Evolutionary conservation across 1,140 invertebrate genomes (phyloP).

Genomic region (Oryzaephilus surinamensis): DNA sequence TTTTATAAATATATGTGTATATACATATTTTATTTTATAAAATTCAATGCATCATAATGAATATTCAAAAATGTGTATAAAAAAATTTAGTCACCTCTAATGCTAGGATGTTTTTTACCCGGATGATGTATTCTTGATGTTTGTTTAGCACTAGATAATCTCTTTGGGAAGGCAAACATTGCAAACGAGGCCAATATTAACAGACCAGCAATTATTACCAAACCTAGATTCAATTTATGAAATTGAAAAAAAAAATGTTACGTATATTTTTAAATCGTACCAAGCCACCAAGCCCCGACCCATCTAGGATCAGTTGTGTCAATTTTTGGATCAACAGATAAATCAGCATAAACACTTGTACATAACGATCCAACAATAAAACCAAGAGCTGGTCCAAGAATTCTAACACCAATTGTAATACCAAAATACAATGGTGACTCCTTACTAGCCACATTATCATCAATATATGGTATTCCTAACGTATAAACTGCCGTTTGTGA

Average conservation of each 20-base stretch:
- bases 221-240: constrained; percentile 40
- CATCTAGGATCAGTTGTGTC: constrained; percentile 76
- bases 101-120: constrained; percentile 46
- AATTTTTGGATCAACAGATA: constrained; percentile 61
- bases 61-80: background rate
- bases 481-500: constrained; percentile 88
- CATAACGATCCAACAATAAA: constrained; percentile 86
- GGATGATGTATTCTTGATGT: constrained; percentile 34
- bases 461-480: constrained; percentile 87
- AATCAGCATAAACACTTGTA: constrained; percentile 76
- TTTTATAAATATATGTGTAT: too few species aligned
- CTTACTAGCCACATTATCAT: constrained; percentile 84
- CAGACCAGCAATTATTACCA: constrained; percentile 68
- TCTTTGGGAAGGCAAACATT: constrained; percentile 82
- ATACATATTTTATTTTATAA: too few species aligned
- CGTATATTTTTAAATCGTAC: constrained; percentile 45
- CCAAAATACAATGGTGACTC: constrained; percentile 91
- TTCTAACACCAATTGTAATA: constrained; percentile 84
- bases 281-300: constrained; percentile 89
- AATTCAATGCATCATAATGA: too few species aligned
- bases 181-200: constrained; percentile 68
- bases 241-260: too few species aligned
- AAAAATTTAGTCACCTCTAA: constrained; percentile 36
- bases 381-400: constrained; percentile 80
- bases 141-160: constrained; percentile 43